Percentiles rank a stretch among this genome's conserved stretches.
Conservation (phyloP, 2,888 invertebrate species). For the Cistogaster globosa region DNA sequence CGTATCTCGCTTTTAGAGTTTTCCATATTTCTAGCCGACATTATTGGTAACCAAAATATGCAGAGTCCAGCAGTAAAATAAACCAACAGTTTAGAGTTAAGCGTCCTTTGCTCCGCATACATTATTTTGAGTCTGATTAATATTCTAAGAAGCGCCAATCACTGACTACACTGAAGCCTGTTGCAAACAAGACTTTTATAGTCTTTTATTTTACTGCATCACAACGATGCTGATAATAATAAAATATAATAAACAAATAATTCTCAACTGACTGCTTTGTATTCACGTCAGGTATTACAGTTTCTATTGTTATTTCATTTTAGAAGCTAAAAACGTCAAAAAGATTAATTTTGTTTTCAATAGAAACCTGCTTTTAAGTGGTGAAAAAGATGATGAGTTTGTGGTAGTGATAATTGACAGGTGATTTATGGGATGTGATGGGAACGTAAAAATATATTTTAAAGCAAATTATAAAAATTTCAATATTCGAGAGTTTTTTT, state of each 20-base stretch:
- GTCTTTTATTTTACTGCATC: not conserved
- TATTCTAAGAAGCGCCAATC: constrained; percentile 26
- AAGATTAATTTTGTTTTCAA: constrained; percentile 47
- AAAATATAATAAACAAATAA: not conserved
- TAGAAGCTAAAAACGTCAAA: constrained; percentile 26
- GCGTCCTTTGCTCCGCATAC: constrained; percentile 25
- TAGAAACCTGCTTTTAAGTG: not conserved
- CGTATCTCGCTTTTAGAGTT: constrained; percentile 50
- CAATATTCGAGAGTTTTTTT: too few relatives aligned
- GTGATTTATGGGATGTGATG: constrained; percentile 47
- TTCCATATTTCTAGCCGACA: constrained; percentile 57
- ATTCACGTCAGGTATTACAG: constrained; percentile 45
- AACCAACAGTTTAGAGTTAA: constrained; percentile 17
- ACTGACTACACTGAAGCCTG: constrained; percentile 44
- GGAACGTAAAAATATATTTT: not conserved
- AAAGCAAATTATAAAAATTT: too few relatives aligned
- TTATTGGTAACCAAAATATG: constrained; percentile 44
- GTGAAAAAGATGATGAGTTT: not conserved
- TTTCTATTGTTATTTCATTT: constrained; percentile 20
- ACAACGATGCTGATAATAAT: not conserved
- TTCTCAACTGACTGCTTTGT: not conserved
- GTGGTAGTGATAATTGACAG: constrained; percentile 59
- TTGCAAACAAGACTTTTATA: constrained; percentile 54
- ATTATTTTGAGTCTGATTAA: constrained; percentile 32
- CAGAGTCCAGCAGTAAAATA: constrained; percentile 18